A percentile compares a stretch with the other conserved stretches of the same genome.
Conservation (phyloP, 2,888 invertebrate species). For the Cactoblastis cactorum region DNA sequence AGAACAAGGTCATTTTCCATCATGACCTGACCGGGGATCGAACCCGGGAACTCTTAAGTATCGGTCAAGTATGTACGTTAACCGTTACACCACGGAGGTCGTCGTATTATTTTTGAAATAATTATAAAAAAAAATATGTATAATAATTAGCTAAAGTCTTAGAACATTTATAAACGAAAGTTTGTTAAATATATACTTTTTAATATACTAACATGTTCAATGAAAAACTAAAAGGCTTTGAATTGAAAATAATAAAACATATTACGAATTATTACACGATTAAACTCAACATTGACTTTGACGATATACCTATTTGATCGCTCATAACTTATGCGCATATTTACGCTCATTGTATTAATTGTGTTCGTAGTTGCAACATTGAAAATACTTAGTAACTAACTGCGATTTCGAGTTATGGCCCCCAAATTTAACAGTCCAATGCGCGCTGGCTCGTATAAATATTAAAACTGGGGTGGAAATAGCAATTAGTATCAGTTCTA, state of each 20-base stretch:
- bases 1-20: too few relatives aligned
- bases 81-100: too few relatives aligned
- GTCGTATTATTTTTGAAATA: too few relatives aligned
- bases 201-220: neutral
- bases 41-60: too few relatives aligned
- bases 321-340: slow-evolving; percentile 5
- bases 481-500: slow-evolving; percentile 43
- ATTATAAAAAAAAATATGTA: too few relatives aligned
- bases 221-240: neutral
- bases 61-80: too few relatives aligned
- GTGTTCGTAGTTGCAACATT: slow-evolving; percentile 31
- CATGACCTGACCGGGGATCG: too few relatives aligned
- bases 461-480: slow-evolving; percentile 38
- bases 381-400: slow-evolving; percentile 34
- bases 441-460: slow-evolving; percentile 53
- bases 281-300: slow-evolving; percentile 6
- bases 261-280: neutral
- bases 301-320: neutral
- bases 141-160: too few relatives aligned
- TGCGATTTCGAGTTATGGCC: slow-evolving; percentile 51
- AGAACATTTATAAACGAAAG: too few relatives aligned
- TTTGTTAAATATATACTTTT: too few relatives aligned
- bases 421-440: slow-evolving; percentile 45
- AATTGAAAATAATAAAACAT: neutral
- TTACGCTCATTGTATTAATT: slow-evolving; percentile 41